Base-by-base conservation (phyloP, 2,888 invertebrate genomes). In the Horisme vitalbata region DNA sequence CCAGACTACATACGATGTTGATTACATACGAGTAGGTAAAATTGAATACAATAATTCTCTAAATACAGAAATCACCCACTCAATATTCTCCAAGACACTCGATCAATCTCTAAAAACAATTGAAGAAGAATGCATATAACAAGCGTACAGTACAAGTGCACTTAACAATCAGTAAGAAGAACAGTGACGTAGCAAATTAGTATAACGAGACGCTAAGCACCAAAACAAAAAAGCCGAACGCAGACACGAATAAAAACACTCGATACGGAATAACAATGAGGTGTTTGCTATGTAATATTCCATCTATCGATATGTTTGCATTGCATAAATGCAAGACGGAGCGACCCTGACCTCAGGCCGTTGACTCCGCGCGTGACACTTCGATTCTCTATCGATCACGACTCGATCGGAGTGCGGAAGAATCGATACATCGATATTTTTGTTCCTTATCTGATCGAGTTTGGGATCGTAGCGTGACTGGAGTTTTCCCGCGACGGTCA, bases 331-430 rank as follows among this genome's bases (percentile, higher is more conserved):
- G 80, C 80, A 76, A 74, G 74, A 68, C 71, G 66, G 74, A 39
- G 65, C 83, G 87, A 85, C 89, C 89, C 83, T 88, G 88, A 89
- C 87, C 88, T 62, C 59, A 70, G 87, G 83, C 68, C 83, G 70
- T 75, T 65, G 78, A 86, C 79, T 85, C 74, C 72, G 81, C 81
- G 76, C 89, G 89, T 89, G 89, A 88, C 88, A 88, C 83, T 87
- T 86, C 82, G 85, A 84, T 86, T 80, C 79, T 82, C 84, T 81
- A 88, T 88, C 86, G 88, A 88, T 88, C 89, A 88, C 88, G 89
- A 89, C 85, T 68, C 58, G 74, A 83, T 81, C 80, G 68, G 58
- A 65, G 70, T 67, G 72, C 78, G 74, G 70, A 68, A 68, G 68
- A 68, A 81, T 82, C 81, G 81, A 68, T 75, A 79, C 75, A 71